These are phyloP conservation scores for Drosophila imparisetae DNA, from an alignment of 2,888 invertebrate species.

Conservation along the genomic window DNA sequence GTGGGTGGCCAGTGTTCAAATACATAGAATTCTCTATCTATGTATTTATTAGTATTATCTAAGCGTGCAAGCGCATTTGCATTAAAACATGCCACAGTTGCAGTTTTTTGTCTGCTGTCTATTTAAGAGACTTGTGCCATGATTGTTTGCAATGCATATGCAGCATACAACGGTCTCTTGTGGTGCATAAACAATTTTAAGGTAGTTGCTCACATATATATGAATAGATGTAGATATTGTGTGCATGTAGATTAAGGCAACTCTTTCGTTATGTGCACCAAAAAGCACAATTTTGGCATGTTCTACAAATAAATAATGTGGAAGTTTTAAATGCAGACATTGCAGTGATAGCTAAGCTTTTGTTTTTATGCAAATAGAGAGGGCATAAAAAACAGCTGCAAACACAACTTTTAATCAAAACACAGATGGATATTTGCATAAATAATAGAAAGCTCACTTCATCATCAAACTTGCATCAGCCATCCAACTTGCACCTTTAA, in stretches of 20 bases:
- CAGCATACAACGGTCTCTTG: background rate
- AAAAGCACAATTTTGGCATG: background rate
- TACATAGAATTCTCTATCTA: background rate
- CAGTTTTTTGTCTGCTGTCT: slow-evolving; percentile 13
- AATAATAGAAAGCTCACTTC: background rate
- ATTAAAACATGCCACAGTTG: slow-evolving; percentile 21
- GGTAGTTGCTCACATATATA: background rate
- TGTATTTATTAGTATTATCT: slow-evolving; percentile 6
- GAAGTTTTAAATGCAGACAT: slow-evolving; percentile 20
- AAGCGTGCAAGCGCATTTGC: slow-evolving; percentile 35
- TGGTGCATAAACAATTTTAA: background rate
- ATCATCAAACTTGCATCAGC: slow-evolving; percentile 2
- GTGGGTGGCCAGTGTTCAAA: slow-evolving; percentile 36
- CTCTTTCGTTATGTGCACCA: background rate
- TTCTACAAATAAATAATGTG: slow-evolving; percentile 32
- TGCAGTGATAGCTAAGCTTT: slow-evolving; percentile 4
- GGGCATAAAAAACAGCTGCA: slow-evolving; percentile 16
- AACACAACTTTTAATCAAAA: slow-evolving; percentile 33
- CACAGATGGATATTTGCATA: slow-evolving; percentile 3
- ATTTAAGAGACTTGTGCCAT: background rate
- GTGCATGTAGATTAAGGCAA: background rate
- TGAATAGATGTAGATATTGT: background rate
- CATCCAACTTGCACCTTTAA: slow-evolving; percentile 27
- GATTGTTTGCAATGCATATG: slow-evolving; percentile 18
- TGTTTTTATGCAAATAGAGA: slow-evolving; percentile 28